These are phyloP conservation scores for Limenitis camilla DNA, from an alignment of 2,888 invertebrate species.

Conservation along the genomic window DNA sequence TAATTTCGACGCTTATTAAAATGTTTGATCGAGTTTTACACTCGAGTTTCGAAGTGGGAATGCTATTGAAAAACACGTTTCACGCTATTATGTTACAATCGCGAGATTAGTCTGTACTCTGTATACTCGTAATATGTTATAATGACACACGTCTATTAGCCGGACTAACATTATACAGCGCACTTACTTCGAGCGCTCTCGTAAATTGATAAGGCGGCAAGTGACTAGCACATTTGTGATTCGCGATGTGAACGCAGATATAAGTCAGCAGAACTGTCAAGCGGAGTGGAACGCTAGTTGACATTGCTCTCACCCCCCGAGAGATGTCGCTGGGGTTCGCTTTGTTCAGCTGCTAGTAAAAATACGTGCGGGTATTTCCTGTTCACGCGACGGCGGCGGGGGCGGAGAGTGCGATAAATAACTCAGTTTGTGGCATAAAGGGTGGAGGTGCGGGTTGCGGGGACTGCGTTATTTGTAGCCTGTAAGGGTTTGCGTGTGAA, in stretches of 20 bases:
- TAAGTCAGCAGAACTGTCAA: conserved; percentile 11
- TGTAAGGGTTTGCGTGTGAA: conserved; percentile 69
- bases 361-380: conserved; percentile 71
- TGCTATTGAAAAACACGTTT: conserved; percentile 14
- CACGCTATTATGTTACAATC: conserved; percentile 6
- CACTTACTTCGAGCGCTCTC: conserved; percentile 4
- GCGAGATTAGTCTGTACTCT: background rate
- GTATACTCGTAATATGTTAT: conserved; percentile 2
- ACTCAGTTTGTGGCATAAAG: conserved; percentile 68
- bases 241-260: conserved; percentile 10
- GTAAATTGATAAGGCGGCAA: conserved; percentile 14
- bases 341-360: conserved; percentile 58
- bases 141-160: conserved; percentile 11
- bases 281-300: conserved; percentile 9
- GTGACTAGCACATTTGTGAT: conserved; percentile 10
- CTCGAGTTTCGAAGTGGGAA: conserved; percentile 13
- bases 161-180: background rate
- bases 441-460: conserved; percentile 43
- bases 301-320: conserved; percentile 34
- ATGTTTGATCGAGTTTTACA: conserved; percentile 12
- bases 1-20: conserved; percentile 14
- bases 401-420: conserved; percentile 65
- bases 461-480: conserved; percentile 59
- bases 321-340: conserved; percentile 52
- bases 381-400: conserved; percentile 54